Evolutionary conservation across 2,113 vertebrate species (phyloP).

Genomic region (Zeus faber): DNA sequence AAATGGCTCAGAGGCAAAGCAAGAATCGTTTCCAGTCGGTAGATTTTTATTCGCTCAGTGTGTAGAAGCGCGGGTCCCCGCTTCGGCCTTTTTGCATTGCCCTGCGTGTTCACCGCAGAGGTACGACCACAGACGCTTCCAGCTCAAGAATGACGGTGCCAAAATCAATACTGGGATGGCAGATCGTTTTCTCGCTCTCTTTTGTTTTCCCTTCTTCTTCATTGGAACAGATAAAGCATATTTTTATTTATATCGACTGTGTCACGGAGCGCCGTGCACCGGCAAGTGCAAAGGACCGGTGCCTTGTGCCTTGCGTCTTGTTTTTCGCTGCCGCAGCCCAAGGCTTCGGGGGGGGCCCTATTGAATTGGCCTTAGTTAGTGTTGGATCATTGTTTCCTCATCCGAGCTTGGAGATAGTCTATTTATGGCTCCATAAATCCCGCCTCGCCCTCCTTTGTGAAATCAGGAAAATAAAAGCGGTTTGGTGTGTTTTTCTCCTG

Average conservation of each 20-base stretch:
- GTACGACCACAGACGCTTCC: too few species aligned
- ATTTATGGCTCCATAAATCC: slow-evolving; percentile 52
- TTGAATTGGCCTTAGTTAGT: slow-evolving; percentile 51
- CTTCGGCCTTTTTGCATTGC: too few species aligned
- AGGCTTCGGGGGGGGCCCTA: slow-evolving; percentile 12
- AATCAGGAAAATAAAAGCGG: slow-evolving; percentile 22
- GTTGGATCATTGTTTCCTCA: slow-evolving; percentile 53
- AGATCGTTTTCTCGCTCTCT: not conserved
- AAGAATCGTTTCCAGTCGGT: too few species aligned
- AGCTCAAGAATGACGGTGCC: too few species aligned
- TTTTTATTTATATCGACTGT: slow-evolving; percentile 5
- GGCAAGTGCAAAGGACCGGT: too few species aligned
- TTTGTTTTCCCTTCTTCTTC: not conserved
- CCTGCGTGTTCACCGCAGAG: too few species aligned
- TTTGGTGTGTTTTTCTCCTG: slow-evolving; percentile 24
- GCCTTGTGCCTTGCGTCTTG: too few species aligned
- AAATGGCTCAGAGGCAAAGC: too few species aligned
- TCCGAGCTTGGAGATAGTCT: slow-evolving; percentile 31
- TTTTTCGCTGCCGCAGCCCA: slow-evolving; percentile 13
- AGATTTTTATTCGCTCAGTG: too few species aligned
- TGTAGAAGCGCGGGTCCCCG: too few species aligned
- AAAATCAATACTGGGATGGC: too few species aligned
- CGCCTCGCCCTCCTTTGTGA: too few species aligned
- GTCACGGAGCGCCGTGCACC: not conserved
- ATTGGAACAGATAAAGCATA: slow-evolving; percentile 7